A percentile compares a stretch with the other conserved stretches of the same genome.
Evolutionary conservation across 2,113 vertebrate genomes (phyloP).

Genomic region (Brachypodius melanocephalos): DNA sequence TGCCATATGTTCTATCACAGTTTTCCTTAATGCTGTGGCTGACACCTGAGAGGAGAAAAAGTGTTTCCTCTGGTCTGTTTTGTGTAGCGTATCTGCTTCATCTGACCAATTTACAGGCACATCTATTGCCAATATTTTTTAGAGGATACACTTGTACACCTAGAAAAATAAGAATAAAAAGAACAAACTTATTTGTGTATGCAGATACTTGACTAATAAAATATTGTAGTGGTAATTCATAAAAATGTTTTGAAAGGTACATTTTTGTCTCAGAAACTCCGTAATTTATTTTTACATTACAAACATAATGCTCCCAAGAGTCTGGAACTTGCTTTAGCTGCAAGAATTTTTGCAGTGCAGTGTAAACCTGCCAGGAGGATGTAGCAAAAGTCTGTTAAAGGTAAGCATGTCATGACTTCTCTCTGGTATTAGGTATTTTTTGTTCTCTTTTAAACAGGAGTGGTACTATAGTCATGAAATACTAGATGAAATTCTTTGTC

Average conservation of each 20-base stretch:
- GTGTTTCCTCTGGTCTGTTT: background rate
- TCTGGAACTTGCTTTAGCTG: background rate
- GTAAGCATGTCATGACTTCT: background rate
- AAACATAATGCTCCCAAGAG: background rate
- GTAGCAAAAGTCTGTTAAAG: background rate
- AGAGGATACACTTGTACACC: background rate
- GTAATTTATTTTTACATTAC: background rate
- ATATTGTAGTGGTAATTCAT: background rate
- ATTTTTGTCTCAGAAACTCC: background rate
- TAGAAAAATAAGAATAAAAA: background rate
- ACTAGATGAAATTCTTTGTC: background rate
- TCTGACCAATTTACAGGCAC: fast-evolving
- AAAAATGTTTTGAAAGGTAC: background rate
- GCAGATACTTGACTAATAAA: background rate
- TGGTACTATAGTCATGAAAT: conserved; percentile 1
- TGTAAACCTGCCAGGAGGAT: background rate
- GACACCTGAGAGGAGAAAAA: background rate
- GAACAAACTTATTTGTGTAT: background rate
- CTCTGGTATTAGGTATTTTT: background rate
- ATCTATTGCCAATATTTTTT: background rate
- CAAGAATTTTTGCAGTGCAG: background rate
- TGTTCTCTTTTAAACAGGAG: conserved; percentile 21
- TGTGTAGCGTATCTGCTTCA: background rate
- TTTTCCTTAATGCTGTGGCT: background rate
- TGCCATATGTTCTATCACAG: background rate